phyloP scores from a whole-genome alignment of 2,797 vertebrate genomes.

The Rhinoraja longicauda region DNA sequence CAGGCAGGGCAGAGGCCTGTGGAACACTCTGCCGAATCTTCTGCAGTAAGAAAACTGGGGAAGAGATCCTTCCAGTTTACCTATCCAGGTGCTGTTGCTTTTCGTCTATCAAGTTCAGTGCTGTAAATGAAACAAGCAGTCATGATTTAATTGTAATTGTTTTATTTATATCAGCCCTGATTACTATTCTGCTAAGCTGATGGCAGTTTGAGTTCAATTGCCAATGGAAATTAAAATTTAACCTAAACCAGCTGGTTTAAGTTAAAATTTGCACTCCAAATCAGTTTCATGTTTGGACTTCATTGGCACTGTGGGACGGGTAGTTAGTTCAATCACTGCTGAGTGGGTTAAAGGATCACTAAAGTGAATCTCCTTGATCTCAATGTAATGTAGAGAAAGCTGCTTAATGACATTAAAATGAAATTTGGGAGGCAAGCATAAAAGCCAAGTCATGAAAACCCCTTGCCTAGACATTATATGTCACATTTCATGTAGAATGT shows the following conservation, averaged over 20 bases:
- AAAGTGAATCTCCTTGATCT: neutral
- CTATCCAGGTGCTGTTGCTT: slow-evolving; percentile 73
- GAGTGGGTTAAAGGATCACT: neutral
- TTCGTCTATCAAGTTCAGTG: neutral
- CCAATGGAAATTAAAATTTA: neutral
- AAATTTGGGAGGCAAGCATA: neutral
- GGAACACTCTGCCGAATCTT: slow-evolving; percentile 89
- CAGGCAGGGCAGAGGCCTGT: slow-evolving; percentile 84
- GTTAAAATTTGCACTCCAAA: neutral
- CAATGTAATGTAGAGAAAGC: neutral
- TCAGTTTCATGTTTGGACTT: neutral
- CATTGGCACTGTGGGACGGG: neutral
- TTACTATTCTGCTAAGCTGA: neutral
- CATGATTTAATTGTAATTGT: neutral
- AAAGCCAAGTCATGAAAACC: neutral
- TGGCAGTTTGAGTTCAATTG: neutral
- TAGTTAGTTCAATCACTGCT: neutral
- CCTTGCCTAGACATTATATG: neutral
- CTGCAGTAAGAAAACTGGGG: slow-evolving; percentile 88
- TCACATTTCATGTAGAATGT: neutral
- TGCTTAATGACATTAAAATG: neutral
- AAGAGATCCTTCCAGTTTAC: slow-evolving; percentile 83
- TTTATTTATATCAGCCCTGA: neutral
- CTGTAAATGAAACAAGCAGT: neutral
- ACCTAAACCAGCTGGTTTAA: neutral